Evolutionary conservation across 2,888 invertebrate genomes (phyloP).

Genomic region (Geophilus truncorum): DNA sequence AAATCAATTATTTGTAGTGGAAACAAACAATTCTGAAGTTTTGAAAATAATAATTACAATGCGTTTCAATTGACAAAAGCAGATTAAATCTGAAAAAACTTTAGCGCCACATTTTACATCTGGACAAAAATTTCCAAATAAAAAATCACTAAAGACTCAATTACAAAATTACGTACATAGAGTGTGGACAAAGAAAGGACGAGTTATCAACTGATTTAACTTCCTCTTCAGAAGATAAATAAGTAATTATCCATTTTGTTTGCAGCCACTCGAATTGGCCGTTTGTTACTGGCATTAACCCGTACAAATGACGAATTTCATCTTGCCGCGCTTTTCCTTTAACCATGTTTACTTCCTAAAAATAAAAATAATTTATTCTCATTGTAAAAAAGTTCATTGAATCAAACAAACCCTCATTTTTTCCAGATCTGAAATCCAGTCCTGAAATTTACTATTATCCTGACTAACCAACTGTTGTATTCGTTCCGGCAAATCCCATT

Average conservation of each 20-base stretch:
- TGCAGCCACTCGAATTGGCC: slow-evolving; percentile 53
- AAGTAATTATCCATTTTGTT: slow-evolving; percentile 54
- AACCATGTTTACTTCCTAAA: slow-evolving; percentile 42
- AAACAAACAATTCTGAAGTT: too few species aligned
- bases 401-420: slow-evolving; percentile 43
- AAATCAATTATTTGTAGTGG: too few species aligned
- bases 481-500: slow-evolving; percentile 41
- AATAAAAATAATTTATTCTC: not conserved
- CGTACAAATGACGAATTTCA: slow-evolving; percentile 42
- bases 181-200: slow-evolving; percentile 51
- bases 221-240: slow-evolving; percentile 49
- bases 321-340: slow-evolving; percentile 44
- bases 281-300: slow-evolving; percentile 38
- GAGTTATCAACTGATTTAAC: slow-evolving; percentile 52
- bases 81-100: too few species aligned
- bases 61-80: too few species aligned
- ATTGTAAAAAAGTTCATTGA: too few species aligned
- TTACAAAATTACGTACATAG: too few species aligned
- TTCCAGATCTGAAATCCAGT: slow-evolving; percentile 46
- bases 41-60: too few species aligned
- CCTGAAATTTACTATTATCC: slow-evolving; percentile 50
- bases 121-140: too few species aligned
- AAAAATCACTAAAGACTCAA: too few species aligned
- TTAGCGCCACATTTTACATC: too few species aligned
- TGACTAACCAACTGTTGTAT: slow-evolving; percentile 44